phyloP scores from a whole-genome alignment of 2,797 vertebrate genomes.

The Lithobates sylvaticus region DNA sequence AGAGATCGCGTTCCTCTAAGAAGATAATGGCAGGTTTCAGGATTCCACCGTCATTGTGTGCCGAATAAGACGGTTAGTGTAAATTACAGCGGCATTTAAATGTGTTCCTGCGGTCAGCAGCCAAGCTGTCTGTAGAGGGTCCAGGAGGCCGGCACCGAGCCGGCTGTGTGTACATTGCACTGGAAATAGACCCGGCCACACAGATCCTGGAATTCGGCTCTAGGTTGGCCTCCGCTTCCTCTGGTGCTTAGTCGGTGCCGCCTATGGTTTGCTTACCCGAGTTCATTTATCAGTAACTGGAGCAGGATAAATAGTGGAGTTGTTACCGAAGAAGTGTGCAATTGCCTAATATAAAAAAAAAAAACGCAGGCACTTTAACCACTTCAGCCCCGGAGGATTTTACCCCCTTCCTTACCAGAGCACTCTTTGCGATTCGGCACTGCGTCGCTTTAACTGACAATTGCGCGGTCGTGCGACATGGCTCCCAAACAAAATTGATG shows the following conservation, averaged over 20 bases:
- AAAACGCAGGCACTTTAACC: too few relatives aligned
- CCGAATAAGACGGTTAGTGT: neutral
- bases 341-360: neutral
- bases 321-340: too few relatives aligned
- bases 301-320: too few relatives aligned
- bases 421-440: too few relatives aligned
- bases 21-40: slow-evolving; percentile 15
- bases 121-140: neutral
- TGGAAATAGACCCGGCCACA: neutral
- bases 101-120: neutral
- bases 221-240: neutral
- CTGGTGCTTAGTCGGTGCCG: neutral
- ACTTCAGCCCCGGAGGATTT: too few relatives aligned
- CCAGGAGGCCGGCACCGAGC: neutral
- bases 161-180: neutral
- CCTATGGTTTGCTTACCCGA: neutral
- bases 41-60: neutral
- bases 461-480: too few relatives aligned
- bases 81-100: neutral
- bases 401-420: too few relatives aligned
- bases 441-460: too few relatives aligned
- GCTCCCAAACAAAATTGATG: too few relatives aligned
- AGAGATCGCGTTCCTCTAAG: neutral
- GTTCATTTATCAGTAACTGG: neutral
- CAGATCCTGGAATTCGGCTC: neutral